A percentile compares a stretch with the other conserved stretches of the same genome.
Evolutionary conservation across 37 sponge, comb jelly and placozoan genomes (phyloP).

Genomic region (Amphimedon queenslandica): DNA sequence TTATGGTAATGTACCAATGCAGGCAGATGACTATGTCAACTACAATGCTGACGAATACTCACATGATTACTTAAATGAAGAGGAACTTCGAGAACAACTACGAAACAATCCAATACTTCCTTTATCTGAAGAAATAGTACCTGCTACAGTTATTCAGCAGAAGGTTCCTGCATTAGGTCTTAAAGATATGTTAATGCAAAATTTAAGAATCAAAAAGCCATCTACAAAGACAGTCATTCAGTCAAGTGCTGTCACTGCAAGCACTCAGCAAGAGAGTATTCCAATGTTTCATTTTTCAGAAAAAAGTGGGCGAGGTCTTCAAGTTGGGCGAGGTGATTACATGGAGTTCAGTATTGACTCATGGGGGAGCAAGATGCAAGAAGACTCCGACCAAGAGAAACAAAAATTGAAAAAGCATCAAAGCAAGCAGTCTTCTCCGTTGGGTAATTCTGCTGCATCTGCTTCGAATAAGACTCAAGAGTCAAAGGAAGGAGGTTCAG

Average conservation of each 20-base stretch:
- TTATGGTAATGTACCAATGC: not conserved
- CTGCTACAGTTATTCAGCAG: not conserved
- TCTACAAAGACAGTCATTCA: not conserved
- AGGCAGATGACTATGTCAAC: slow-evolving; percentile 43
- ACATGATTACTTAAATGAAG: slow-evolving; percentile 46
- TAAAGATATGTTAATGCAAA: not conserved
- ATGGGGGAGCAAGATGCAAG: not conserved
- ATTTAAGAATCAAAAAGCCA: not conserved
- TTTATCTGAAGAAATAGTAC: not conserved
- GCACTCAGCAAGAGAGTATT: not conserved
- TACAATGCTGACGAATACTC: slow-evolving; percentile 14
- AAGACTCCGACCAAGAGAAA: too few species aligned
- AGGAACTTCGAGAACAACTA: slow-evolving; percentile 30
- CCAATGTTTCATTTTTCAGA: not conserved
- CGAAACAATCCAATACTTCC: not conserved
- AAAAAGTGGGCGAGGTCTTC: not conserved
- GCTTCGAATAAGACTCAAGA: not conserved
- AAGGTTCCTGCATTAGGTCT: not conserved
- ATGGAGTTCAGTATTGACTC: slow-evolving; percentile 1
- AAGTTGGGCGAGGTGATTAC: slow-evolving; percentile 1
- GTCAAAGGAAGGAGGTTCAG: too few species aligned
- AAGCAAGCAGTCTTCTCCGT: not conserved
- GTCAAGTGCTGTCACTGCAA: not conserved
- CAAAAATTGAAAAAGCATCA: too few species aligned
- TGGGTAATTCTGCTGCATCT: not conserved